Conservation (phyloP, 2,113 vertebrate species). For the Calonectris borealis region DNA sequence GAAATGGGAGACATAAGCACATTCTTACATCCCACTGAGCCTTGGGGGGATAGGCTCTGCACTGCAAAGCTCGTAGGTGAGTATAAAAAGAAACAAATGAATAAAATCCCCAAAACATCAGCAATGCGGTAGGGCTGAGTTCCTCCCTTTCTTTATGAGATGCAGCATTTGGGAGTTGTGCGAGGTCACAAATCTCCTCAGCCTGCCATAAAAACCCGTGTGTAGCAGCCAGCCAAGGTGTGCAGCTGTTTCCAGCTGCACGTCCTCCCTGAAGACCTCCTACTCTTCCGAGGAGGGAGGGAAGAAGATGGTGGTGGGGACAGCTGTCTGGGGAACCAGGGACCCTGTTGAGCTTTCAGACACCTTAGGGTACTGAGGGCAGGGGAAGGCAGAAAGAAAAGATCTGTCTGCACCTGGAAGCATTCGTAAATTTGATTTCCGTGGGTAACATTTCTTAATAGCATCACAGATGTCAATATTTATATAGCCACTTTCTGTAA, state of each 20-base stretch:
- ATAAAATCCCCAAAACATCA: fast-evolving
- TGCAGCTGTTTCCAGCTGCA: not conserved
- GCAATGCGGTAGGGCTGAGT: not conserved
- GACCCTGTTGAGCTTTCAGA: not conserved
- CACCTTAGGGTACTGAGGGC: not conserved
- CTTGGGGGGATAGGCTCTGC: not conserved
- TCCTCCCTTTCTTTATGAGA: not conserved
- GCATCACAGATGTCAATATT: not conserved
- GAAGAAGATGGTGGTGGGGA: not conserved
- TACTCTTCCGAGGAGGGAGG: not conserved
- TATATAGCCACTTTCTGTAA: not conserved
- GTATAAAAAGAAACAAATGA: not conserved
- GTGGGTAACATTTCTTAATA: not conserved
- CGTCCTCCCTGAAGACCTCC: not conserved
- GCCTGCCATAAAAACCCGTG: not conserved
- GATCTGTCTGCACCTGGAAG: not conserved
- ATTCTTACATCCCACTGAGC: not conserved
- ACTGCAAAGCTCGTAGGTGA: not conserved
- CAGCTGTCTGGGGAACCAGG: not conserved
- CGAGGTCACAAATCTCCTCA: not conserved
- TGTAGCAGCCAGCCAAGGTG: not conserved
- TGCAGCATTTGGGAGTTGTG: not conserved
- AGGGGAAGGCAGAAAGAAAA: not conserved
- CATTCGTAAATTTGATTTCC: not conserved
- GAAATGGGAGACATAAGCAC: not conserved